Percentiles rank a stretch among this genome's conserved stretches.
These are phyloP conservation scores for Agrotis segetum DNA, from an alignment of 2,888 invertebrate genomes.

Conservation along the genomic window DNA sequence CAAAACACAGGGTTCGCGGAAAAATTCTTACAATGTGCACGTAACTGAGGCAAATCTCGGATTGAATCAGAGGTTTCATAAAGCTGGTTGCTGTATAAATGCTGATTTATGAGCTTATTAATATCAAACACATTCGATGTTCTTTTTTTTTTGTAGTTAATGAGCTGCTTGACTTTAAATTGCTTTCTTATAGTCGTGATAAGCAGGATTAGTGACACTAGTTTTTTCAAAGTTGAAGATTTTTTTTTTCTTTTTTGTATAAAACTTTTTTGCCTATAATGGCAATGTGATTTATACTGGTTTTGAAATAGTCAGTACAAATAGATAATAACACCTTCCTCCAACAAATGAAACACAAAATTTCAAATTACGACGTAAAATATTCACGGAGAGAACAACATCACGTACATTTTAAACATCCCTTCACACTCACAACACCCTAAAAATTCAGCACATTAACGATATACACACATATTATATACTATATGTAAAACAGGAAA, in stretches of 20 bases:
- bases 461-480: constrained; percentile 40
- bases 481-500: constrained; percentile 62
- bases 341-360: constrained; percentile 18
- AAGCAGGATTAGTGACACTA: too few species aligned
- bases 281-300: too few species aligned
- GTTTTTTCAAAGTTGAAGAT: too few species aligned
- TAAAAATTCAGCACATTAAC: constrained; percentile 56
- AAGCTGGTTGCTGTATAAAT: not conserved
- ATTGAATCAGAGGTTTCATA: not conserved
- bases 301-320: too few species aligned
- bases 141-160: too few species aligned
- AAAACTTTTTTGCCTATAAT: too few species aligned
- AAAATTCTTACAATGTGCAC: not conserved
- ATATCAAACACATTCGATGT: too few species aligned
- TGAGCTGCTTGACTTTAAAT: too few species aligned
- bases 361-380: constrained; percentile 20
- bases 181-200: too few species aligned
- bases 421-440: constrained; percentile 45
- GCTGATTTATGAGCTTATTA: too few species aligned
- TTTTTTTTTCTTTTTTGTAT: too few species aligned
- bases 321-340: not conserved
- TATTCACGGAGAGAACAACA: constrained; percentile 3
- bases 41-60: not conserved
- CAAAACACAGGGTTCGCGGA: not conserved
- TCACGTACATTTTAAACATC: constrained; percentile 40